Base-by-base conservation (phyloP, 1,140 invertebrate genomes). In the Drosophila lini region DNA sequence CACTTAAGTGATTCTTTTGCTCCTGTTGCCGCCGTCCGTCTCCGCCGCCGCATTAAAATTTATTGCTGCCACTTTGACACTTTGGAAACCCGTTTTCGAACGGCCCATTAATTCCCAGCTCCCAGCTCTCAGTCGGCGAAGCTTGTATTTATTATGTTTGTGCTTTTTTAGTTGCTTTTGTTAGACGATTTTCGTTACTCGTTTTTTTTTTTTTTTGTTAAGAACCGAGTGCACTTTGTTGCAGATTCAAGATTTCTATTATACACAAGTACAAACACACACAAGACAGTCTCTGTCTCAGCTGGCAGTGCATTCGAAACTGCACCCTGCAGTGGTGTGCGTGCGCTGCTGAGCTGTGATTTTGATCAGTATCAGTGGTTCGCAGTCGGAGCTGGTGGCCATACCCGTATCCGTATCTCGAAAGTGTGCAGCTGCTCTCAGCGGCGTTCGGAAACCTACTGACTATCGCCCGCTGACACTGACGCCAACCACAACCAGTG, bases 371-470 rank as follows among this genome's bases (percentile, higher is more conserved):
- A 47, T 44, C 53, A 61, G 80, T 70, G 45, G n/a, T 42, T 45
- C 16, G 50, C 13, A 53, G 50, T 53, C 50, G 7, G 32, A 53
- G 32, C 50, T 22, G 7, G 50, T 53, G 16, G 16, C 42, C 62
- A 76, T 89, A 89, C 85, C 83, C 83, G 83, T 86, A 63, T 63
- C 48, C 67, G 53, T 71, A 75, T 77, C 63, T 67, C 67, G 71
- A 73, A 80, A 78, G 69, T 83, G 45, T 80, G 84, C 83, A 83
- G 83, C 83, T 89, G 84, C 84, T 82, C 84, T 89, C 84, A 78
- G 85, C 84, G 84, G 80, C 84, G 84, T 89, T 84, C 80, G 70
- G 83, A 88, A 89, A 89, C 84, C 84, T 88, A 84, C 84, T 88
- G 68, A 88, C 45, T 40, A 57, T 28, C 59, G 57, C 53, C 44